phyloP scores from a whole-genome alignment of 2,113 vertebrate species.

The Upupa epops region DNA sequence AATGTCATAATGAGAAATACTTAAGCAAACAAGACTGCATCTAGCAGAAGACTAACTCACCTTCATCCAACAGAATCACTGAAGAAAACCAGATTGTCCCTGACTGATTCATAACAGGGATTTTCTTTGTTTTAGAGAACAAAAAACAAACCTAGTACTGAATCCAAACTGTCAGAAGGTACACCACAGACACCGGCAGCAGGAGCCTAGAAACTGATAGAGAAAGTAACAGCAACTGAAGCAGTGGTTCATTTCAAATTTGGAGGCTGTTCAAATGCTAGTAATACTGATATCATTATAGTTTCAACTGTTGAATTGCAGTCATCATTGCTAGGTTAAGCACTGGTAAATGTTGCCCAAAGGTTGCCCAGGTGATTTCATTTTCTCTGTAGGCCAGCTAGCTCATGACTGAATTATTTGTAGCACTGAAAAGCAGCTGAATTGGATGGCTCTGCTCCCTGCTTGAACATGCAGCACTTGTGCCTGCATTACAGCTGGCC shows the following conservation, averaged over 20 bases:
- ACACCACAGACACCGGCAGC: not conserved
- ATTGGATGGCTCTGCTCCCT: not conserved
- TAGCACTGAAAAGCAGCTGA: not conserved
- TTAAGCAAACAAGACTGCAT: not conserved
- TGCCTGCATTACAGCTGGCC: not conserved
- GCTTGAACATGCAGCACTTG: not conserved
- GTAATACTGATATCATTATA: not conserved
- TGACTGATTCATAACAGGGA: not conserved
- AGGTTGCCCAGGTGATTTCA: too few relatives aligned
- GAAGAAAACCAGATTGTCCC: not conserved
- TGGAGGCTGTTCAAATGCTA: not conserved
- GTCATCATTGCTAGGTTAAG: not conserved
- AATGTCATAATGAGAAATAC: not conserved
- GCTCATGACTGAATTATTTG: not conserved
- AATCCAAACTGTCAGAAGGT: not conserved
- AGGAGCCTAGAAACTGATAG: not conserved
- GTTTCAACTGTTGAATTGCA: not conserved
- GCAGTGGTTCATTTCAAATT: not conserved
- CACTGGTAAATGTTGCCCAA: not conserved
- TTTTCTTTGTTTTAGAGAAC: not conserved
- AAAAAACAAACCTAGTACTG: not conserved
- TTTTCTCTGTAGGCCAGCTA: not conserved
- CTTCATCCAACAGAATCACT: not conserved
- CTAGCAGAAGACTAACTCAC: not conserved
- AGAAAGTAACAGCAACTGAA: not conserved